These are phyloP conservation scores for Caenorhabditis tropicalis DNA, from an alignment of 1,140 invertebrate species.

Conservation along the genomic window DNA sequence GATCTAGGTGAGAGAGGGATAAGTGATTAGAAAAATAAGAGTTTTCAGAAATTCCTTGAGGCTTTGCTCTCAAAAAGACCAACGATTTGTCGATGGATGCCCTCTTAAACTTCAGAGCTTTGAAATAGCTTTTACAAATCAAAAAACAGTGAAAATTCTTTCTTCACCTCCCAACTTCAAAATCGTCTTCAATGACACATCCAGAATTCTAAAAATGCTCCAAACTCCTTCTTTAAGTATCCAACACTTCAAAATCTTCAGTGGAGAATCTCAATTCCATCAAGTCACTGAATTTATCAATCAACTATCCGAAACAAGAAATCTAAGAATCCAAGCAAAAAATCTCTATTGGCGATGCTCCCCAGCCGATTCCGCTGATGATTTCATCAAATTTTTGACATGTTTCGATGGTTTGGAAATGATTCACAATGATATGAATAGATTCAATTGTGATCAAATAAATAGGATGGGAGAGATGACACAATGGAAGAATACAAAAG, in stretches of 20 bases:
- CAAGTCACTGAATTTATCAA: background rate
- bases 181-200: too few relatives aligned
- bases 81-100: too few relatives aligned
- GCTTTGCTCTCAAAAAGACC: too few relatives aligned
- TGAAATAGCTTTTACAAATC: background rate
- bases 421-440: slow-evolving; percentile 1
- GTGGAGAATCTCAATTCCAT: background rate
- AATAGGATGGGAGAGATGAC: background rate
- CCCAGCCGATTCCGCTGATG: background rate
- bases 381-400: background rate
- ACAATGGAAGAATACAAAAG: background rate
- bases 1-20: too few relatives aligned
- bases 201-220: background rate
- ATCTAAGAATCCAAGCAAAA: background rate
- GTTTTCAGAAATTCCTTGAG: too few relatives aligned
- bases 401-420: background rate
- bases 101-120: too few relatives aligned
- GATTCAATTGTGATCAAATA: background rate
- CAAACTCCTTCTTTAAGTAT: background rate
- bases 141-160: too few relatives aligned
- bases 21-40: too few relatives aligned
- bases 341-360: background rate
- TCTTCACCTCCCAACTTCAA: too few relatives aligned
- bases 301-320: background rate
- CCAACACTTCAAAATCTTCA: background rate